Percentiles rank a stretch among this genome's conserved stretches.
phyloP scores from a whole-genome alignment of 1,140 invertebrate genomes.

The Neomicropteryx cornuta region DNA sequence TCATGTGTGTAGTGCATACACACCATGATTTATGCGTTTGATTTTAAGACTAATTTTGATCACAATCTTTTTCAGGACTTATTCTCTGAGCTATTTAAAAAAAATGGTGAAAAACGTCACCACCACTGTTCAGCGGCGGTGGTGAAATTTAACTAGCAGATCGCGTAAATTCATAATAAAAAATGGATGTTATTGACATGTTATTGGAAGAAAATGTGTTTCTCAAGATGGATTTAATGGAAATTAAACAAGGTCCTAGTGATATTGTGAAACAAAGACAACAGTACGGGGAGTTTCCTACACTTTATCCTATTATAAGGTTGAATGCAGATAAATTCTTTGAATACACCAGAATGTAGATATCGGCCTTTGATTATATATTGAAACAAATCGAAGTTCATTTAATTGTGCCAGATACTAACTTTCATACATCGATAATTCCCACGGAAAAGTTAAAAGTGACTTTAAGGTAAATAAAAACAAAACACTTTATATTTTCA shows the following conservation, averaged over 20 bases:
- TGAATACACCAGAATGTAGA: conserved; percentile 1
- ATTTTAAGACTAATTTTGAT: neutral
- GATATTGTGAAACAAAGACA: too few species aligned
- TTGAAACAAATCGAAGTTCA: neutral
- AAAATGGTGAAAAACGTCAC: too few species aligned
- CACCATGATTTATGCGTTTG: neutral
- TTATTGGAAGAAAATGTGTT: too few species aligned
- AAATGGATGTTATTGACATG: too few species aligned
- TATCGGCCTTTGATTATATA: conserved; percentile 2
- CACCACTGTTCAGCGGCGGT: neutral
- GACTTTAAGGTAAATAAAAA: too few species aligned
- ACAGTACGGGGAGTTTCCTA: neutral
- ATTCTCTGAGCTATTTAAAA: too few species aligned
- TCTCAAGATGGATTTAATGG: too few species aligned
- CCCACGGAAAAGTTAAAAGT: neutral
- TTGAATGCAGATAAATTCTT: neutral
- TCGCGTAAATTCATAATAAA: too few species aligned
- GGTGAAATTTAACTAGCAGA: neutral
- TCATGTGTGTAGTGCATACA: conserved; percentile 3
- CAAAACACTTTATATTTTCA: too few species aligned
- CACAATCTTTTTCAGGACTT: too few species aligned
- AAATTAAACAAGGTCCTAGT: too few species aligned
- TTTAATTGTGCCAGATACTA: neutral
- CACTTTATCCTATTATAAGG: neutral
- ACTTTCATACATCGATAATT: neutral